Percentiles rank a stretch among this genome's conserved stretches.
Conservation (phyloP, 2,888 invertebrate genomes). For the Julus scandinavius region DNA sequence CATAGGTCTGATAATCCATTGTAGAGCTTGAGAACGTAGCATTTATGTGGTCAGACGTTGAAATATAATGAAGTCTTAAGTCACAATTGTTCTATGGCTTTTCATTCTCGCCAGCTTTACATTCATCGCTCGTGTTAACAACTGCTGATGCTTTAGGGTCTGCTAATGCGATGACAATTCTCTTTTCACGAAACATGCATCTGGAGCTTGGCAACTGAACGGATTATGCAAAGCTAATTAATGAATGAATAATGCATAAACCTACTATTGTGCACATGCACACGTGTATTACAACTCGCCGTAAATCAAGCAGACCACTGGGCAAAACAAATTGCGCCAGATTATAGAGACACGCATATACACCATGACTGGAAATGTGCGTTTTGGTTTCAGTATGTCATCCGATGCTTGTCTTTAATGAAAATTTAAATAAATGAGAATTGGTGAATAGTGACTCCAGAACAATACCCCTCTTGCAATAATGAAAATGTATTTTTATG, state of each 20-base stretch:
- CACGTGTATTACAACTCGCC: background rate
- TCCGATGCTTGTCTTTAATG: background rate
- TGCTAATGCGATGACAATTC: conserved; percentile 9
- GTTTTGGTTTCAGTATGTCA: background rate
- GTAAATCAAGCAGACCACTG: background rate
- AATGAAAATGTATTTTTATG: too few species aligned
- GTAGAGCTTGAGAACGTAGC: background rate
- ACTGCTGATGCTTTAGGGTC: background rate
- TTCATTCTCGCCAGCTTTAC: background rate
- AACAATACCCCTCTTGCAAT: background rate
- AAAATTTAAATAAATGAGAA: background rate
- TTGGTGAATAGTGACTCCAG: background rate
- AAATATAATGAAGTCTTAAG: background rate
- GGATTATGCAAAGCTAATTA: conserved; percentile 37
- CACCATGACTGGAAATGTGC: background rate
- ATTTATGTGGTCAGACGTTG: background rate
- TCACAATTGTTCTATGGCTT: background rate
- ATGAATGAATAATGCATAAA: conserved; percentile 35
- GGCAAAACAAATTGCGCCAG: background rate
- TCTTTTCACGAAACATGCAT: background rate
- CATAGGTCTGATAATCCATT: background rate
- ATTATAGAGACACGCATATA: background rate
- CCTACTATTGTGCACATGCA: background rate
- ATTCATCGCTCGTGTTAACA: conserved; percentile 18
- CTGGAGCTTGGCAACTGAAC: conserved; percentile 38